phyloP scores from a whole-genome alignment of 2,888 invertebrate genomes.

The Salticus scenicus region DNA sequence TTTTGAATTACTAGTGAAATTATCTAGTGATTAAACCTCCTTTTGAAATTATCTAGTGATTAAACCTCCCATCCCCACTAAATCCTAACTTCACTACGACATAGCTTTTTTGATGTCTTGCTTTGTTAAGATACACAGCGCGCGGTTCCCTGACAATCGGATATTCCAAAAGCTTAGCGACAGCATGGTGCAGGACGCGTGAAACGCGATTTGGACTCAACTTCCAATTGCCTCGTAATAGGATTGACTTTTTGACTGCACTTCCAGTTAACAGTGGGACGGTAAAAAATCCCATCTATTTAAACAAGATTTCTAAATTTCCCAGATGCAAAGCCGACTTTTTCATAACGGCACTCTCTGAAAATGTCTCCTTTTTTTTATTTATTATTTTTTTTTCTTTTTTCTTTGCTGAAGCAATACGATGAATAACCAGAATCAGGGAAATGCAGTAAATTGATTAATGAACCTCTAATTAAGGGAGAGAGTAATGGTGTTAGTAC shows the following conservation, averaged over 20 bases:
- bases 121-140: not conserved
- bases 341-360: not conserved
- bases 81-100: no score
- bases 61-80: no score
- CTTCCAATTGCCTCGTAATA: slow-evolving; percentile 53
- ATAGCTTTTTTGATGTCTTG: not conserved
- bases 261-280: not conserved
- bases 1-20: no score
- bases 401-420: no score
- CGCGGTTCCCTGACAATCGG: not conserved
- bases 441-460: no score
- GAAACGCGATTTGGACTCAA: slow-evolving; percentile 51
- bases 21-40: no score
- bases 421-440: no score
- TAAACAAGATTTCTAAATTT: slow-evolving; percentile 9
- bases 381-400: no score
- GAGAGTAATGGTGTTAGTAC: no score
- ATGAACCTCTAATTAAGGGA: no score
- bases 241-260: slow-evolving; percentile 66
- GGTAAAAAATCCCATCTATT: not conserved
- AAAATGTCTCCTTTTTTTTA: no score
- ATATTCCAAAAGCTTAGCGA: not conserved
- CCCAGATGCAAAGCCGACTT: not conserved
- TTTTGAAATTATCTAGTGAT: no score
- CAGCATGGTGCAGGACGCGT: slow-evolving; percentile 30